Evolutionary conservation across 1,140 invertebrate species (phyloP).

Genomic region (Pogonognathellus flavescens): DNA sequence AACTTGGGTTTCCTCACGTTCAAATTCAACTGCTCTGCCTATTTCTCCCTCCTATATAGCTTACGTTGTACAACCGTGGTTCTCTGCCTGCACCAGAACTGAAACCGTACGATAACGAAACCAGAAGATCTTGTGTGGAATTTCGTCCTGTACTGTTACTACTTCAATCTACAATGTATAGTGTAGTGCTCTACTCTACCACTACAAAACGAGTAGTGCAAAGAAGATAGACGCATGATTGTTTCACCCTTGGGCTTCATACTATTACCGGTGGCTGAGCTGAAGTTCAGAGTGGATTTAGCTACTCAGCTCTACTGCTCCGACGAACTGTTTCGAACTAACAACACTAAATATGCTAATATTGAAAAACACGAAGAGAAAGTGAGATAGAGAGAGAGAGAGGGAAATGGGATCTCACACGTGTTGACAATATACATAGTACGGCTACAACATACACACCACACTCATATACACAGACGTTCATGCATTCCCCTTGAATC

Average conservation of each 20-base stretch:
- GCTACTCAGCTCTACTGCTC: not conserved
- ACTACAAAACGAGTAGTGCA: not conserved
- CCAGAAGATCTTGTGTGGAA: not conserved
- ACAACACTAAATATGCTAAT: constrained; percentile 6
- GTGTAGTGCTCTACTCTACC: no score
- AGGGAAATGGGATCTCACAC: not conserved
- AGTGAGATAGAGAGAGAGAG: not conserved
- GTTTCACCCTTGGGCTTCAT: not conserved
- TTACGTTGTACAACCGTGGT: not conserved
- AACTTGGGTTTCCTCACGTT: constrained; percentile 10
- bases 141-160: not conserved
- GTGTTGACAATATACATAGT: not conserved
- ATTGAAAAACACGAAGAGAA: not conserved
- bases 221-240: not conserved
- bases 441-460: no score
- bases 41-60: not conserved
- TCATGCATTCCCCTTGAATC: constrained; percentile 1
- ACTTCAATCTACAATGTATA: not conserved
- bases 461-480: not conserved
- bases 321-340: not conserved
- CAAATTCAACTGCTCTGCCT: not conserved
- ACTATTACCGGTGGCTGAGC: not conserved
- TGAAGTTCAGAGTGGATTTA: constrained; percentile 9
- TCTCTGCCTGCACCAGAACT: not conserved
- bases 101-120: not conserved